Base-by-base conservation (phyloP, 2,888 invertebrate genomes). In the Onchidella celtica region DNA sequence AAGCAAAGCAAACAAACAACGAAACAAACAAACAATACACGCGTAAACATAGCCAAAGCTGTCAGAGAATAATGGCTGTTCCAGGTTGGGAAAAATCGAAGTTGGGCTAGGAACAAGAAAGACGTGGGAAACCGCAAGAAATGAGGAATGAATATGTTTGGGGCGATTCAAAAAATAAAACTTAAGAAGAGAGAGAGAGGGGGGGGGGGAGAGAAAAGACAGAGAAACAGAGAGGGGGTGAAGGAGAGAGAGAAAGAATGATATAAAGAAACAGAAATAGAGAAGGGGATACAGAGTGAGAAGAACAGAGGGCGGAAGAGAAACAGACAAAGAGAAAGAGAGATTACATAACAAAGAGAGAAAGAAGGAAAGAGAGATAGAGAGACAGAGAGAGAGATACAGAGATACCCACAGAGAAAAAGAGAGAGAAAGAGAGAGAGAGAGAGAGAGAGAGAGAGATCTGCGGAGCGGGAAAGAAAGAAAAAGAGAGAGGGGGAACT, bases 401-500 rank as follows among this genome's bases (percentile, higher is more conserved):
- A 61, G 61, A 61, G 27, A 27, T 14, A 61, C 11, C 6, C 6
- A 27, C 6, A 61, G 61, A 61, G 27, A 27, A n/a, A 61, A 27
- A 61, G 27, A 27, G 27, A 61, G 61, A 61, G n/a, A 27, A 61
- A 61, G 61, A 61, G 27, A 27, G 27, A 61, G 61, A 61, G 27
- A 27, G 27, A 61, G n/a, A 61, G 27, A 27, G 27, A 61, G n/a
- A 61, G 27, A 27, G 27, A 61, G 61, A 61, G 27, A 27, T 14
- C 6, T 9, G n/a, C 11, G n/a, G 27, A 61, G 61, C 11, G 61
- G n/a, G n/a, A 61, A n/a, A 61, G 61, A 61, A n/a, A 61, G 27
- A 61, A n/a, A 61, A 27, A 61, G 61, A 61, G n/a, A 61, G 61
- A 61, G 61, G n/a, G n/a, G n/a, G 61, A 61, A 27, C 6, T 9